These are phyloP conservation scores for Cettia cetti DNA, from an alignment of 2,113 vertebrate species.

Conservation along the genomic window DNA sequence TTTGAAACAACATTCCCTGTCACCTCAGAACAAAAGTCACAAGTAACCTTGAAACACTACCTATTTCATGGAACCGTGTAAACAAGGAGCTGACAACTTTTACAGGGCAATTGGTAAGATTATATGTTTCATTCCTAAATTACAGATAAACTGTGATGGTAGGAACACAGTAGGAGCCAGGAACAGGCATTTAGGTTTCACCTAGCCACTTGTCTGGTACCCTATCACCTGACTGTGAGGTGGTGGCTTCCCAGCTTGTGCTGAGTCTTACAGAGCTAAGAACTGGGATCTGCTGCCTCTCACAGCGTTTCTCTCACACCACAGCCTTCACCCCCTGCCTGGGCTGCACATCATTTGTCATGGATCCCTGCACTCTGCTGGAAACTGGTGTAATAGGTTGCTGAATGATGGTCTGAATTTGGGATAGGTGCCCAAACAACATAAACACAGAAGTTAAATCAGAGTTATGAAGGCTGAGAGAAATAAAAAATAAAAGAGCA, in stretches of 20 bases:
- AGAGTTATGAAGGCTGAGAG: background rate
- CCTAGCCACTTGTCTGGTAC: background rate
- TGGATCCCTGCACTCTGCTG: background rate
- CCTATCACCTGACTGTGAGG: background rate
- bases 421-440: background rate
- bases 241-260: background rate
- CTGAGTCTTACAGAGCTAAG: background rate
- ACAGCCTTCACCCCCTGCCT: background rate
- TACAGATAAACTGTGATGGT: background rate
- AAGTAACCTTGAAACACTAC: slow-evolving; percentile 23
- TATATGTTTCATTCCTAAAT: slow-evolving; percentile 29
- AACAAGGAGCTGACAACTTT: slow-evolving; percentile 18
- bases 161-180: slow-evolving; percentile 7
- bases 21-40: background rate
- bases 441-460: background rate
- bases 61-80: background rate
- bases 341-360: background rate
- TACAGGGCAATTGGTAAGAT: slow-evolving; percentile 26
- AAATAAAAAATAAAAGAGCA: background rate
- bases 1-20: background rate
- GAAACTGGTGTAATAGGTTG: background rate
- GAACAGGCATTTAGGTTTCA: slow-evolving; percentile 3
- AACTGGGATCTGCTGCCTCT: background rate
- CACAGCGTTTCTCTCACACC: background rate
- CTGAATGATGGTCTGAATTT: background rate